phyloP scores from a whole-genome alignment of 2,797 vertebrate genomes.

The Leucoraja ocellata region DNA sequence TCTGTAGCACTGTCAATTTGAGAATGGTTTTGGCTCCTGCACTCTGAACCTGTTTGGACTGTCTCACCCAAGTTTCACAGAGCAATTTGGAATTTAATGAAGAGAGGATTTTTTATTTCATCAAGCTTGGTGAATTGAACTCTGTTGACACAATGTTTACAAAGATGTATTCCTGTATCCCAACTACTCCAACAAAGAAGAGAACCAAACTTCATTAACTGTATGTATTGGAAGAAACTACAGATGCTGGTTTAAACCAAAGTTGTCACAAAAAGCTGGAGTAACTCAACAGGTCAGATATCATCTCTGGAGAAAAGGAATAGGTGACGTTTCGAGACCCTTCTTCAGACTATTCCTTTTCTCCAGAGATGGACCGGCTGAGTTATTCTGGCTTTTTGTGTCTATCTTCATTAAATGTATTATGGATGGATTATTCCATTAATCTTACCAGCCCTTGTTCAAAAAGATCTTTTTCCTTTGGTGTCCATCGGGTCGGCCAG shows the following conservation, averaged over 20 bases:
- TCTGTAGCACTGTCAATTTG: background rate
- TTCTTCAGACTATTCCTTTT: too few species aligned
- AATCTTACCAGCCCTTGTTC: conserved; percentile 79
- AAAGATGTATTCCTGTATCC: background rate
- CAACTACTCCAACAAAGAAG: background rate
- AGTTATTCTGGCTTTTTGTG: too few species aligned
- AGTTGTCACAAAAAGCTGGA: too few species aligned
- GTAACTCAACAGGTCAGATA: too few species aligned
- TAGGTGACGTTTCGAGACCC: too few species aligned
- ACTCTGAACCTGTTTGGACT: background rate
- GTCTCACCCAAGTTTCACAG: background rate
- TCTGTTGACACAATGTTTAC: background rate
- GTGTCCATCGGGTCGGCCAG: conserved; percentile 73
- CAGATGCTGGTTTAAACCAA: too few species aligned
- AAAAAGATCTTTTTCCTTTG: conserved; percentile 85
- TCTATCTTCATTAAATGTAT: too few species aligned
- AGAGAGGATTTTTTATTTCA: background rate
- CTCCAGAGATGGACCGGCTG: too few species aligned
- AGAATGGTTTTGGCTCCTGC: background rate
- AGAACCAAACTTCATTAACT: background rate
- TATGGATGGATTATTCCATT: background rate
- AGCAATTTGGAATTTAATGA: background rate
- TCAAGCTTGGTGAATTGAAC: background rate
- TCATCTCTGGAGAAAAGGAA: too few species aligned
- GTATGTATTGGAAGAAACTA: too few species aligned